Percentiles rank a stretch among this genome's conserved stretches.
Evolutionary conservation across 2,113 vertebrate genomes (phyloP).

Genomic region (Anolis carolinensis): DNA sequence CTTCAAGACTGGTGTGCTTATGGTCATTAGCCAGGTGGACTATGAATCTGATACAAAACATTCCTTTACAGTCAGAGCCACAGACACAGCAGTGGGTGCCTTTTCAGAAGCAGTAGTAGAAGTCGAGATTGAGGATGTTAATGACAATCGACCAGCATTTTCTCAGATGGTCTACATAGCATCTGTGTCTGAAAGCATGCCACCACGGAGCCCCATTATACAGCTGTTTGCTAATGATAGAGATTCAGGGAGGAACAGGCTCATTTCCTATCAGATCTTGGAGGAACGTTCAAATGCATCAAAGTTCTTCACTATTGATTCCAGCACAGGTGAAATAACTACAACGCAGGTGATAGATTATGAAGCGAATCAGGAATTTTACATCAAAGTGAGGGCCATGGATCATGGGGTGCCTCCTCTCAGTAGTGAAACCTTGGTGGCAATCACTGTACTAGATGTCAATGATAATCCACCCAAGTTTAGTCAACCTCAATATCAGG

Average conservation of each 20-base stretch:
- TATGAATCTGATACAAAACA: constrained; percentile 86
- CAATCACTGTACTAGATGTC: constrained; percentile 86
- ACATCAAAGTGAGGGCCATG: constrained; percentile 83
- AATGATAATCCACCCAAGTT: constrained; percentile 96
- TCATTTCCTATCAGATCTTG: constrained; percentile 84
- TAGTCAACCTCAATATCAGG: constrained; percentile 83
- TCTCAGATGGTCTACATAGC: constrained; percentile 78
- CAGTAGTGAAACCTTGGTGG: constrained; percentile 82
- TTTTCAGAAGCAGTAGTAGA: constrained; percentile 91
- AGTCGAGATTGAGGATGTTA: constrained; percentile 91
- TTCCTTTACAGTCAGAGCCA: constrained; percentile 86
- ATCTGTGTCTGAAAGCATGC: constrained; percentile 82
- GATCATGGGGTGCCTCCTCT: constrained; percentile 86
- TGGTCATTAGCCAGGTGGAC: constrained; percentile 88
- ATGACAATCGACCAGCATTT: constrained; percentile 90
- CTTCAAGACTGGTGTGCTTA: constrained; percentile 93
- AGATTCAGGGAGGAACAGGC: constrained; percentile 88
- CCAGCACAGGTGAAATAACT: constrained; percentile 83
- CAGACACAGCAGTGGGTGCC: constrained; percentile 89
- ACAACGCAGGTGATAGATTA: constrained; percentile 87
- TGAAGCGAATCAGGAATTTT: constrained; percentile 83
- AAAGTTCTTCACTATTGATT: constrained; percentile 86
- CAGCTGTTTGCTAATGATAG: constrained; percentile 84
- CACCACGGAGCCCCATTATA: constrained; percentile 83
- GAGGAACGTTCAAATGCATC: constrained; percentile 78